Evolutionary conservation across 2,888 invertebrate genomes (phyloP), one percentile per base, ranked within the genome.

Genomic region (Alitta virens): DNA sequence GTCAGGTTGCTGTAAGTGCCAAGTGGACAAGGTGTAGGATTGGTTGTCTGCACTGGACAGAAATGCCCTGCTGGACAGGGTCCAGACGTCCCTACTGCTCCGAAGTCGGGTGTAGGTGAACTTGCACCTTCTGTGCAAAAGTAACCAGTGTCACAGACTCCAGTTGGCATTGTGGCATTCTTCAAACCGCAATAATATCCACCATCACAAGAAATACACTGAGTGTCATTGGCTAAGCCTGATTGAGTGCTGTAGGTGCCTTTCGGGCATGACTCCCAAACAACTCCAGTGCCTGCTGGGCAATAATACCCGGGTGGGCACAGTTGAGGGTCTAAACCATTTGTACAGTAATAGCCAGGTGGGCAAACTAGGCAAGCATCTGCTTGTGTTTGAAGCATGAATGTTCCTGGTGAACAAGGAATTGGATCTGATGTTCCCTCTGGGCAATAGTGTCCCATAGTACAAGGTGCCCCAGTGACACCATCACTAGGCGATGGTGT

Each of bases 231-330:
- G 54, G 71, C 73, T 24, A 79, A 65, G 3, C 76, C 74, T 9
- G 66, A 58, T 21, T 58, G 53, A 2, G 64, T 65, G 63, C 77
- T 78, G 61, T 68, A 78, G 0, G 78, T 78, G 1, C 79, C 79
- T 3, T 70, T 64, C 5, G 79, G 79, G 63, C 79, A 79, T 2
- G 73, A 69, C 65, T 76, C 66, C 72, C 74, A 76, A 5, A 77
- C 72, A 12, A 69, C 55, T 2, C 78, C 78, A 7, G 77, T 77
- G 21, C 79, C 76, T 52, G 72, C 71, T 23, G 77, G 78, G 66
- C 80, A 80, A 63, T 74, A 78, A 65, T 72, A 76, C 0, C 80
- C 80, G 21, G 72, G 69, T 25, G 77, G 76, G 62, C 79, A 80
- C 40, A 65, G 64, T 26, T 72, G 1, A 65, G 73, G 66, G 68